A percentile compares a stretch with the other conserved stretches of the same genome.
These are phyloP conservation scores for Belgica antarctica DNA, from an alignment of 2,888 invertebrate genomes.

Conservation along the genomic window DNA sequence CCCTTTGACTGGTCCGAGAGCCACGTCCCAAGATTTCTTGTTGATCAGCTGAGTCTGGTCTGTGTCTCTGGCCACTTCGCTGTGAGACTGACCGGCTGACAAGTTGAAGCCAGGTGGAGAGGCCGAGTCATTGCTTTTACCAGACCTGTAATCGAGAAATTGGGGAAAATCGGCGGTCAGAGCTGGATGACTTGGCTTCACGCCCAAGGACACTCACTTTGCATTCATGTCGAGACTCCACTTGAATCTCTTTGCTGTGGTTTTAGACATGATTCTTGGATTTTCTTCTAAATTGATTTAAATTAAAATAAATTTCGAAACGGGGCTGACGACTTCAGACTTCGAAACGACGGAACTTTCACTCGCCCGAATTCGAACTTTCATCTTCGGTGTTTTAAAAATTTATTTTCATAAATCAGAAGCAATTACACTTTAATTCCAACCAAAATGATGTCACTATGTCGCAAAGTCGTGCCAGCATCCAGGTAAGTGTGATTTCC, in stretches of 20 bases:
- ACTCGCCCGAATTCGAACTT: background rate
- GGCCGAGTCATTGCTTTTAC: conserved; percentile 61
- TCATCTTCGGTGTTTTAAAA: background rate
- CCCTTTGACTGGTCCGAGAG: conserved; percentile 90
- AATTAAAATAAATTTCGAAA: conserved; percentile 9
- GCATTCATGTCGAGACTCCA: conserved; percentile 65
- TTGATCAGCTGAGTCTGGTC: conserved; percentile 82
- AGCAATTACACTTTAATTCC: background rate
- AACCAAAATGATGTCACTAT: conserved; percentile 32
- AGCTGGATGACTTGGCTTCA: background rate
- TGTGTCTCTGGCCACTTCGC: conserved; percentile 76
- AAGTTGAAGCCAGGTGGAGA: conserved; percentile 84
- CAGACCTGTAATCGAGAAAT: too few species aligned
- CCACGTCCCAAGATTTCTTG: conserved; percentile 96
- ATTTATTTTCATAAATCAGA: too few species aligned
- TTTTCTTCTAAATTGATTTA: conserved; percentile 42
- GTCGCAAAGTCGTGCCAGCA: conserved; percentile 30
- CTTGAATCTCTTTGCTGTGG: conserved; percentile 58
- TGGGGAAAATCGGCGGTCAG: too few species aligned
- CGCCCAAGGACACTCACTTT: conserved; percentile 54
- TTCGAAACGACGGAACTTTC: too few species aligned
- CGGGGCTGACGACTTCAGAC: background rate
- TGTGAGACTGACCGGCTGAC: conserved; percentile 67
- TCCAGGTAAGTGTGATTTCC: conserved; percentile 19
- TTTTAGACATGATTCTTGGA: conserved; percentile 55